These are phyloP conservation scores for Synergus umbraculus DNA, from an alignment of 2,888 invertebrate species.

Conservation along the genomic window DNA sequence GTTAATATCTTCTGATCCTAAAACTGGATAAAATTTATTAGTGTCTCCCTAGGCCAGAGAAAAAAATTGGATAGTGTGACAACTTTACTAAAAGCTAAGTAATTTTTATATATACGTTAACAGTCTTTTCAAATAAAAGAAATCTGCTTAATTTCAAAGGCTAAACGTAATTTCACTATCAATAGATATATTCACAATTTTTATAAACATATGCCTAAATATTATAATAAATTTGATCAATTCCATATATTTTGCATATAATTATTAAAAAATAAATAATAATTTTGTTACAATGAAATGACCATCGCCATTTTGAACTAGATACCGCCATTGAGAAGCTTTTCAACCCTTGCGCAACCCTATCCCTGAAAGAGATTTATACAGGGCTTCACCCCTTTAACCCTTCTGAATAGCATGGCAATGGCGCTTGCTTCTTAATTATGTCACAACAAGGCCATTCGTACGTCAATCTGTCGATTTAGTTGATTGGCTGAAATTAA, in stretches of 20 bases:
- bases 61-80: background rate
- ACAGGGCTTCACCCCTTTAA: constrained; percentile 53
- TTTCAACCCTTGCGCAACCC: constrained; percentile 68
- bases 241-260: no score
- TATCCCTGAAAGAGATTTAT: constrained; percentile 51
- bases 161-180: no score
- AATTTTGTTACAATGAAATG: background rate
- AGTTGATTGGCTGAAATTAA: constrained; percentile 60
- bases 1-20: background rate
- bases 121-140: no score
- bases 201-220: no score
- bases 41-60: background rate
- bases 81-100: background rate
- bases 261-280: background rate
- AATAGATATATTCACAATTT: no score
- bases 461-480: constrained; percentile 65
- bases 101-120: constrained; percentile 1
- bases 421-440: constrained; percentile 57
- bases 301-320: constrained; percentile 70
- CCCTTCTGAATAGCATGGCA: constrained; percentile 60
- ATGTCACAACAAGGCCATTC: constrained; percentile 74
- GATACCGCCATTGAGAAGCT: constrained; percentile 65
- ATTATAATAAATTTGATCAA: background rate
- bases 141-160: no score
- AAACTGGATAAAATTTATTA: background rate